Evolutionary conservation across 2,888 invertebrate species (phyloP).

Genomic region (Silvanus unidentatus): DNA sequence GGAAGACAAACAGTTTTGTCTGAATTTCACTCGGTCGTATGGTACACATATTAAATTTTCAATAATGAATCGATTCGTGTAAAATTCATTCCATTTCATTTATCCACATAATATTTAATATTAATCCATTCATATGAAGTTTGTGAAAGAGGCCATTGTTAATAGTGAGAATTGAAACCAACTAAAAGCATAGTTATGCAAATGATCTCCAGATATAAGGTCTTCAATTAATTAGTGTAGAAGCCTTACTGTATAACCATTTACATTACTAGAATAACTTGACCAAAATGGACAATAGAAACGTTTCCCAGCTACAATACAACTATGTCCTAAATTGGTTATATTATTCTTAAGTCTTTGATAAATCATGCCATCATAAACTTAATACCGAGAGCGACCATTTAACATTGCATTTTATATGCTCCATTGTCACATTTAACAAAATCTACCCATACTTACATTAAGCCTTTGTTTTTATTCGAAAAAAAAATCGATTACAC

Average conservation of each 20-base stretch:
- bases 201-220: constrained; percentile 29
- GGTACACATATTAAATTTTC: too few relatives aligned
- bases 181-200: constrained; percentile 31
- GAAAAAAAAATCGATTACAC: too few relatives aligned
- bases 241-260: constrained; percentile 32
- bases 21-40: too few relatives aligned
- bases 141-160: constrained; percentile 27
- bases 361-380: constrained; percentile 25
- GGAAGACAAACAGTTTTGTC: too few relatives aligned
- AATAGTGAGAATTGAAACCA: constrained; percentile 25
- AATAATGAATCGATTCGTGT: too few relatives aligned
- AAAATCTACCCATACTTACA: too few relatives aligned
- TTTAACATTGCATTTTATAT: constrained; percentile 13
- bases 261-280: constrained; percentile 33
- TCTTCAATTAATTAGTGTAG: constrained; percentile 33
- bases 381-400: too few relatives aligned
- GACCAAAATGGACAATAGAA: constrained; percentile 33
- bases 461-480: constrained; percentile 7
- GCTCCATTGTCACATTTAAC: too few relatives aligned
- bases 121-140: constrained; percentile 19
- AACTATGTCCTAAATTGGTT: constrained; percentile 23
- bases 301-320: constrained; percentile 24
- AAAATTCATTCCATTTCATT: not conserved
- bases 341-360: constrained; percentile 27
- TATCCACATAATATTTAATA: not conserved